phyloP scores from a whole-genome alignment of 2,888 invertebrate species.

The Myopa tessellatipennis region DNA sequence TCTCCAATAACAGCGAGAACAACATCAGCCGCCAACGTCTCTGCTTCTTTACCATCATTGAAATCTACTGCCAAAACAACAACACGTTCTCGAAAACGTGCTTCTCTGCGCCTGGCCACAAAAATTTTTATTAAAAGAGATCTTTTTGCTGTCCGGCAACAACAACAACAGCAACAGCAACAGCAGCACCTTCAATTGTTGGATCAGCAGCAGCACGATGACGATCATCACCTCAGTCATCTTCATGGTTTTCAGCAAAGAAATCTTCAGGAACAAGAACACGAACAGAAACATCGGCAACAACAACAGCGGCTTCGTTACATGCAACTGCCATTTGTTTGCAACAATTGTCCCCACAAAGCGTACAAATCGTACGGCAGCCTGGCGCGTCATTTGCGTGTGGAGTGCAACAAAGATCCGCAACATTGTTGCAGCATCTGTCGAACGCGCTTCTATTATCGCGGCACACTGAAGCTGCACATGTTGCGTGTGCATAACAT shows the following conservation, averaged over 20 bases:
- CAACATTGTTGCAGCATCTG: conserved; percentile 68
- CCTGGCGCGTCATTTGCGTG: conserved; percentile 67
- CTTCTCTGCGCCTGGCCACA: conserved; percentile 26
- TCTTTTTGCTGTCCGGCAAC: conserved; percentile 22
- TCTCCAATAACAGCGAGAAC: conserved; percentile 3
- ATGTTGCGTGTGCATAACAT: conserved; percentile 47
- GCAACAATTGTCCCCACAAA: conserved; percentile 52
- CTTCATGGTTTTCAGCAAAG: conserved; percentile 3
- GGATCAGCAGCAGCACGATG: neutral
- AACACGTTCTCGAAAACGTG: conserved; percentile 20
- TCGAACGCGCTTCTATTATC: conserved; percentile 58
- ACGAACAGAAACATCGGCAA: conserved; percentile 12
- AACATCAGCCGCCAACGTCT: neutral
- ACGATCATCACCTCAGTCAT: conserved; percentile 26
- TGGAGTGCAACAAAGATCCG: conserved; percentile 70
- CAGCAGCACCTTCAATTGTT: neutral
- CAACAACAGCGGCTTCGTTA: conserved; percentile 22
- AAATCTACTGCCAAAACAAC: neutral
- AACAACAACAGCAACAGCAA: conserved; percentile 10
- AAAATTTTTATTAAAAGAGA: conserved; percentile 36
- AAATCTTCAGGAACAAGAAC: conserved; percentile 23
- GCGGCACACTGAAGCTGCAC: conserved; percentile 51
- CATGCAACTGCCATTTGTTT: conserved; percentile 42
- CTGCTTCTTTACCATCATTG: neutral
- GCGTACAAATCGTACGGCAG: conserved; percentile 64